Evolutionary conservation across 2,888 invertebrate genomes (phyloP).

Genomic region (Melieria crassipennis): DNA sequence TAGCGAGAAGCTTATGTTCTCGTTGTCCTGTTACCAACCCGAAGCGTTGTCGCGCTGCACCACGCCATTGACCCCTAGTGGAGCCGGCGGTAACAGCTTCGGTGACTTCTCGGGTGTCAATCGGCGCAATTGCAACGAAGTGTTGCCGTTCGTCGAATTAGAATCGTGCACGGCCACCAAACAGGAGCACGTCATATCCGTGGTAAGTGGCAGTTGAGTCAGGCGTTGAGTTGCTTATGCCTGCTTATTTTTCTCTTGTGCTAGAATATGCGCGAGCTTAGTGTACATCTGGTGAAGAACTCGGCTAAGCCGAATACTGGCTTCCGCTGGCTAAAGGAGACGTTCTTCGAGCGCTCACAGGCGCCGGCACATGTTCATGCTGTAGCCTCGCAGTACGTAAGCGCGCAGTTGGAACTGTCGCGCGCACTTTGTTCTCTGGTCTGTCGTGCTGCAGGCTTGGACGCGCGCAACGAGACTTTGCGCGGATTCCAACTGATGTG

Average conservation of each 20-base stretch:
- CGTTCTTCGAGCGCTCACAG: constrained; percentile 67
- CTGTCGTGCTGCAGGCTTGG: constrained; percentile 75
- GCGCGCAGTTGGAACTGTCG: constrained; percentile 83
- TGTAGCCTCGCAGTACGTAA: constrained; percentile 82
- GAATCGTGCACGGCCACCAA: constrained; percentile 89
- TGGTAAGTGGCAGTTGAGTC: constrained; percentile 68
- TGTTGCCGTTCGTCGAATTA: constrained; percentile 82
- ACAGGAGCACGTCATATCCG: constrained; percentile 88
- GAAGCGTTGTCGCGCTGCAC: constrained; percentile 86
- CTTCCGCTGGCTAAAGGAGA: constrained; percentile 66
- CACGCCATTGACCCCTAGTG: constrained; percentile 81
- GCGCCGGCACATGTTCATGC: constrained; percentile 80
- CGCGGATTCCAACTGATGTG: constrained; percentile 85
- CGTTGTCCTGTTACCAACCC: constrained; percentile 85
- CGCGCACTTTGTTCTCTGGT: constrained; percentile 80
- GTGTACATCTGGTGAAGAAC: constrained; percentile 82
- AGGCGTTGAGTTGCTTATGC: not conserved
- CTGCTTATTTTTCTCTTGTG: constrained; percentile 29
- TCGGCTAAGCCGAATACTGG: constrained; percentile 66
- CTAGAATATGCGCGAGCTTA: constrained; percentile 85
- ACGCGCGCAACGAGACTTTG: constrained; percentile 75
- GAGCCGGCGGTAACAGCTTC: constrained; percentile 68
- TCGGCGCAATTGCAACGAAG: constrained; percentile 67
- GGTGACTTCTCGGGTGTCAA: constrained; percentile 64
- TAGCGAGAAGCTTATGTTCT: constrained; percentile 80